These are phyloP conservation scores for Semnopithecus entellus DNA, from an alignment of 2,113 vertebrate species.

Conservation along the genomic window DNA sequence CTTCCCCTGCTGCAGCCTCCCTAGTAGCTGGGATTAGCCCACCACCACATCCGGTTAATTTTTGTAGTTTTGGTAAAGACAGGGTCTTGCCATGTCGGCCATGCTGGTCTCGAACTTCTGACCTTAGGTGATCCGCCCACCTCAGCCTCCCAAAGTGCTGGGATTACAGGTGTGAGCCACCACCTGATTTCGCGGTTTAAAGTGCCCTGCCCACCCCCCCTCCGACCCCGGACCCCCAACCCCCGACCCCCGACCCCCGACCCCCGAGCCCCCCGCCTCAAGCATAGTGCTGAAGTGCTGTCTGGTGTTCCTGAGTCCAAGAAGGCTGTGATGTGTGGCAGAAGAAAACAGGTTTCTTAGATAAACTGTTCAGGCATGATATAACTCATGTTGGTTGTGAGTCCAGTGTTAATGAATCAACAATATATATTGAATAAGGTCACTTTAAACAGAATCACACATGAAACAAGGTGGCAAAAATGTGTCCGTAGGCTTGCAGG, in stretches of 20 bases:
- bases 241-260: no score
- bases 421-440: constrained; percentile 21
- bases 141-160: no score
- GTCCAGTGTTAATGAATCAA: background rate
- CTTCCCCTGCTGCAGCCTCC: no score
- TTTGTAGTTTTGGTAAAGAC: no score
- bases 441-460: constrained; percentile 20
- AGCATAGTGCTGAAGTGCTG: background rate
- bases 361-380: background rate
- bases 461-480: constrained; percentile 1
- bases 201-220: background rate
- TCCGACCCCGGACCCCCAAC: no score
- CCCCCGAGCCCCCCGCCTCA: background rate
- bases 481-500: background rate
- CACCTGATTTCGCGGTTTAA: constrained; percentile 12
- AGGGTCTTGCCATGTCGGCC: no score
- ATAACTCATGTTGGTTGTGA: background rate
- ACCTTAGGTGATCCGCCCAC: no score
- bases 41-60: no score
- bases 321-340: background rate
- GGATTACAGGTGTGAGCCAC: no score
- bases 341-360: background rate
- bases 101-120: no score
- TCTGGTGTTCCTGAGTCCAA: background rate
- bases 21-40: no score